Conservation (phyloP, 2,113 vertebrate genomes). For the Lontra canadensis region DNA sequence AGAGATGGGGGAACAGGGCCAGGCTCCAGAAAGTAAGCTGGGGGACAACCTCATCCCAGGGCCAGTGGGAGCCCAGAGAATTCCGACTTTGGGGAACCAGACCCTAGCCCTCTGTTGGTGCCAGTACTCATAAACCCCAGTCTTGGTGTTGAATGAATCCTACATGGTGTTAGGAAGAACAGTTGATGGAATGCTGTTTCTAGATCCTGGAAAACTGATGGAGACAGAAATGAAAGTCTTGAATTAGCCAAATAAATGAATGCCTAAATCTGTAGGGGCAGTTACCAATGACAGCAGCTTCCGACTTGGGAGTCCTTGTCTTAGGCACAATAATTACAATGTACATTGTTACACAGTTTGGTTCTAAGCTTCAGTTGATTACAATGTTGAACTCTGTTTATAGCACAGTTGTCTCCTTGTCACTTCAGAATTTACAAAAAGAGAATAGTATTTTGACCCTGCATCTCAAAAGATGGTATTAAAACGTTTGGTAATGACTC, state of each 20-base stretch:
- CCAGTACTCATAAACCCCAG: not conserved
- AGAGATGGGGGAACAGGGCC: not conserved
- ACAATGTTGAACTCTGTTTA: not conserved
- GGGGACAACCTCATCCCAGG: not conserved
- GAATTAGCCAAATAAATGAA: slow-evolving; percentile 13
- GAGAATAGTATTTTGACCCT: not conserved
- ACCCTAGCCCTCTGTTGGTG: not conserved
- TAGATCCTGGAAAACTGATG: not conserved
- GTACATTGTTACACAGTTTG: not conserved
- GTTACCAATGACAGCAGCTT: not conserved
- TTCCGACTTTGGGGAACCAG: not conserved
- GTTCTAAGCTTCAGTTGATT: not conserved
- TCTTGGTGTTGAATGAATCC: not conserved
- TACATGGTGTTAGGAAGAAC: not conserved
- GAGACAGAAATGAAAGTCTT: not conserved
- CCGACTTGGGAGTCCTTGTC: not conserved
- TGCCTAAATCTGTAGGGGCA: not conserved
- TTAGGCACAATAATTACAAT: not conserved
- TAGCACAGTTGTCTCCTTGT: not conserved
- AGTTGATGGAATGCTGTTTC: not conserved
- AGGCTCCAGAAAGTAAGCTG: not conserved
- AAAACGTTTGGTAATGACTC: not conserved
- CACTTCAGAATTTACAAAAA: not conserved
- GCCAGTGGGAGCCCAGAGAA: not conserved
- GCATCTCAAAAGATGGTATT: not conserved